Evolutionary conservation across 2,797 vertebrate genomes (phyloP).

Genomic region (Scarus forsteni): DNA sequence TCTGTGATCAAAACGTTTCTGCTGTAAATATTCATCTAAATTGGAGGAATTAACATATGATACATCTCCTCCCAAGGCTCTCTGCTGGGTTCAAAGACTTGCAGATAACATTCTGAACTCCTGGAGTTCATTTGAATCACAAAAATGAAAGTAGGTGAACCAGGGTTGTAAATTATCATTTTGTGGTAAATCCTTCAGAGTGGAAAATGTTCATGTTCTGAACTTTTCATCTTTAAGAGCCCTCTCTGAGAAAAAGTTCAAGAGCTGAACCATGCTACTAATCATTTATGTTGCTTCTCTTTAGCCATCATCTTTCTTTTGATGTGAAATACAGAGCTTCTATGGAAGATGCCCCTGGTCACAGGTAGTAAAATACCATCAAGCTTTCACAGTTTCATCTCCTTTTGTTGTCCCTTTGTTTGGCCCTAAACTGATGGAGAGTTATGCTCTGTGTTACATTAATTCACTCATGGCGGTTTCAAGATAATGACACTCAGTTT

Average conservation of each 20-base stretch:
- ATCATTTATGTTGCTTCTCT: conserved; percentile 21
- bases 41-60: conserved; percentile 31
- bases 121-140: conserved; percentile 45
- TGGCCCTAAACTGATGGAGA: not conserved
- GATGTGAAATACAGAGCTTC: not conserved
- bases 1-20: conserved; percentile 39
- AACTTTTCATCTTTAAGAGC: conserved; percentile 19
- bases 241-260: conserved; percentile 27
- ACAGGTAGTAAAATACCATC: not conserved
- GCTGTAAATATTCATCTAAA: conserved; percentile 33
- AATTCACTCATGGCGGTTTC: no score
- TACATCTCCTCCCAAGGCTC: conserved; percentile 28
- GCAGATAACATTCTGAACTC: conserved; percentile 40
- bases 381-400: not conserved
- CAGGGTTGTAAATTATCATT: conserved; percentile 42
- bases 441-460: no score
- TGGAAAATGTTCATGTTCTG: conserved; percentile 27
- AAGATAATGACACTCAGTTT: no score
- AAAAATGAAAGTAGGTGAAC: conserved; percentile 38
- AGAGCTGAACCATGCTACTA: conserved; percentile 21
- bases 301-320: not conserved
- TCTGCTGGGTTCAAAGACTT: conserved; percentile 19
- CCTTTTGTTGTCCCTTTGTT: no score
- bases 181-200: conserved; percentile 10
- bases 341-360: not conserved